Evolutionary conservation across 2,797 vertebrate genomes (phyloP).

Genomic region (Lateolabrax maculatus): DNA sequence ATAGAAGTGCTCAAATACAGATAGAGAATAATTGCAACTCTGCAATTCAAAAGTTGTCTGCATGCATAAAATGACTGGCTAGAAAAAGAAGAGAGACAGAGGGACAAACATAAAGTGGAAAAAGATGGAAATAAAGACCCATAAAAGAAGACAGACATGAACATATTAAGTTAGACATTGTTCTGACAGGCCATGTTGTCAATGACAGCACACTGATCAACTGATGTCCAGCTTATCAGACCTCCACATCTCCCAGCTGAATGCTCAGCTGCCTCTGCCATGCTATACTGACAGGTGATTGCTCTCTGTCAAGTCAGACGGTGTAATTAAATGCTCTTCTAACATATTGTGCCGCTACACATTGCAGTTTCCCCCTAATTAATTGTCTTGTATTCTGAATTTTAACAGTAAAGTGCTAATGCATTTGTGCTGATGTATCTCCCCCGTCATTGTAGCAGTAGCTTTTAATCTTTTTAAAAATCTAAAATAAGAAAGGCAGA

Average conservation of each 20-base stretch:
- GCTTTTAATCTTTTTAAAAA: background rate
- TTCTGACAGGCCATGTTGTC: slow-evolving; percentile 2
- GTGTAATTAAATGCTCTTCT: slow-evolving; percentile 25
- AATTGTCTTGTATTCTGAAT: background rate
- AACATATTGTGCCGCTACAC: background rate
- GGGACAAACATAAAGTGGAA: background rate
- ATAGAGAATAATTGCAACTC: slow-evolving; percentile 27
- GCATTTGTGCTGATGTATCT: background rate
- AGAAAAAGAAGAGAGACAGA: background rate
- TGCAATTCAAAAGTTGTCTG: slow-evolving; percentile 34
- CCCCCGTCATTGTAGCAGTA: background rate
- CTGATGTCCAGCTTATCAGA: slow-evolving; percentile 27
- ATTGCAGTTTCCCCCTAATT: too few relatives aligned
- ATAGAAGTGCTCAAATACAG: slow-evolving; percentile 31
- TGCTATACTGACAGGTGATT: background rate
- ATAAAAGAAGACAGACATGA: background rate
- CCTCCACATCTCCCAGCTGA: background rate
- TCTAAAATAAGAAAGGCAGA: background rate
- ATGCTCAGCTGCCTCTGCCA: slow-evolving; percentile 5
- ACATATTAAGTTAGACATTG: slow-evolving; percentile 5
- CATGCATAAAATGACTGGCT: background rate
- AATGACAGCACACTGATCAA: slow-evolving; percentile 5
- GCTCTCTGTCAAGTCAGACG: background rate
- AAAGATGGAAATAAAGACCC: background rate
- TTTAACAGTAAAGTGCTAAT: background rate